Evolutionary conservation across 2,888 invertebrate genomes (phyloP).

Genomic region (Nebria brevicollis): DNA sequence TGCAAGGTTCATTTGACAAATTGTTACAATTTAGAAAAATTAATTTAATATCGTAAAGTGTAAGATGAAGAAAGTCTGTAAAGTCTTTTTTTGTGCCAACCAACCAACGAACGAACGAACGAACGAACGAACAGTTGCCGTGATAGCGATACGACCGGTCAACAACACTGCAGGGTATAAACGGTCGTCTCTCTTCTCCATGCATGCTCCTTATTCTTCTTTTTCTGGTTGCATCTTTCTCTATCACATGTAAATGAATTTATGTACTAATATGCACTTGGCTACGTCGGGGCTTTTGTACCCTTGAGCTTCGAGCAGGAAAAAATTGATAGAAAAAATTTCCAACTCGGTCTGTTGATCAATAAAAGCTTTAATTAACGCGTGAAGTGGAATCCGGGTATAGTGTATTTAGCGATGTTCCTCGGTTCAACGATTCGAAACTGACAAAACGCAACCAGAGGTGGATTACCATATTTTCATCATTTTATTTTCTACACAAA

Average conservation of each 20-base stretch:
- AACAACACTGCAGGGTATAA: constrained; percentile 13
- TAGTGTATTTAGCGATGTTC: constrained; percentile 45
- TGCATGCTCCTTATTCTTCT: neutral
- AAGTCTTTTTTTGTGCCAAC: no score
- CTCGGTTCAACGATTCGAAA: constrained; percentile 25
- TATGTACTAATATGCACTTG: neutral
- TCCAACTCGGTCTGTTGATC: constrained; percentile 44
- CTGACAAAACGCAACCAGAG: constrained; percentile 1
- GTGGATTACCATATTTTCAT: constrained; percentile 11
- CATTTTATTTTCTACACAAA: no score
- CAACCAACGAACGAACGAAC: no score
- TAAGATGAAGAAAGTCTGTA: neutral
- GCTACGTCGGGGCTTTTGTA: constrained; percentile 29
- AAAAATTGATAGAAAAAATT: constrained; percentile 34
- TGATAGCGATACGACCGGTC: constrained; percentile 33
- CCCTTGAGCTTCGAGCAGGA: constrained; percentile 28
- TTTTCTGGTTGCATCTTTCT: neutral
- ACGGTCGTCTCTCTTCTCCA: neutral
- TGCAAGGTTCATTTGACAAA: neutral
- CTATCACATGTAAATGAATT: neutral
- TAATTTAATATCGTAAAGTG: constrained; percentile 18
- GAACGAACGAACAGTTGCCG: constrained; percentile 8
- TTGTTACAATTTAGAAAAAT: no score
- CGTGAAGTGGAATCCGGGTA: constrained; percentile 41
- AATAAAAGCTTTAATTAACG: constrained; percentile 46